A percentile compares a stretch with the other conserved stretches of the same genome.
These are phyloP conservation scores for Cyclophora punctaria DNA, from an alignment of 2,888 invertebrate genomes.

Conservation along the genomic window DNA sequence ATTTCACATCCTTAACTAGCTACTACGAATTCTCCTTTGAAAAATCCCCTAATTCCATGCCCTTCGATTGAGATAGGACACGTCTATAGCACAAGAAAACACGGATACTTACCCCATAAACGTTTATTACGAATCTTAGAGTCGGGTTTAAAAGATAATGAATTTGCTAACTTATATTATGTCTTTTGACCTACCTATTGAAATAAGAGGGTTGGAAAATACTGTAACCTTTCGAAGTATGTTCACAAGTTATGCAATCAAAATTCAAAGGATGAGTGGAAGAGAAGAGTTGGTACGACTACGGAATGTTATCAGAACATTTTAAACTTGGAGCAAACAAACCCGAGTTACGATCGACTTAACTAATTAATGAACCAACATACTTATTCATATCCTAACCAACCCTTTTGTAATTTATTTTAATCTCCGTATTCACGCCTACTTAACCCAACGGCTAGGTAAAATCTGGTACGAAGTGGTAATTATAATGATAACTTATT, in stretches of 20 bases:
- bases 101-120: constrained; percentile 22
- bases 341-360: constrained; percentile 1
- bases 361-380: not conserved
- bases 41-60: constrained; percentile 64
- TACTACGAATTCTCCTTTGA: constrained; percentile 67
- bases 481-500: too few species aligned
- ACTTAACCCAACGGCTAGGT: too few species aligned
- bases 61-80: constrained; percentile 61
- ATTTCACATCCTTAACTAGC: constrained; percentile 72
- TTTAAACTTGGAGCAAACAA: constrained; percentile 11
- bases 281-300: constrained; percentile 5
- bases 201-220: constrained; percentile 7
- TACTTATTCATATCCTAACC: too few species aligned
- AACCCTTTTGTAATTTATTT: too few species aligned
- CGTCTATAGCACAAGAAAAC: constrained; percentile 39
- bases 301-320: constrained; percentile 12
- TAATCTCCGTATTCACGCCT: too few species aligned
- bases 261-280: constrained; percentile 17
- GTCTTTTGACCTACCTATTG: constrained; percentile 1
- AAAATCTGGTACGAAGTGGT: too few species aligned
- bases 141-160: too few species aligned
- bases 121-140: not conserved
- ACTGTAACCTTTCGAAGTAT: constrained; percentile 12
- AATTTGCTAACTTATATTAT: constrained; percentile 1
- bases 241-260: constrained; percentile 21